Conservation (phyloP, 2,888 invertebrate genomes). For the Laothoe populi region DNA sequence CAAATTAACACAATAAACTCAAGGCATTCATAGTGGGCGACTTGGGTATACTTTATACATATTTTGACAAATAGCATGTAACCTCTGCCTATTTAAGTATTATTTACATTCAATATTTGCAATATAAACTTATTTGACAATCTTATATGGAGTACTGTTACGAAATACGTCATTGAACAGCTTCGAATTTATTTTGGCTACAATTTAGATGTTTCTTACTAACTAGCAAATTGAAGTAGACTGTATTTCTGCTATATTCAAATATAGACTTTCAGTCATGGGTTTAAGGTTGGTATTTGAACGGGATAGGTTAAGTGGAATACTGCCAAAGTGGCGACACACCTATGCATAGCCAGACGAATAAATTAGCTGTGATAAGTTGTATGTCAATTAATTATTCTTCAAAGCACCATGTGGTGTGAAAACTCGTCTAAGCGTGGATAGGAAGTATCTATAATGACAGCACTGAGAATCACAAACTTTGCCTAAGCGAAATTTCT, state of each 20-base stretch:
- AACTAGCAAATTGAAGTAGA: slow-evolving; percentile 43
- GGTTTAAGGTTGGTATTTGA: slow-evolving; percentile 44
- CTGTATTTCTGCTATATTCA: slow-evolving; percentile 52
- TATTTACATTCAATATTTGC: slow-evolving; percentile 36
- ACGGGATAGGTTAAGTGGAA: slow-evolving; percentile 54
- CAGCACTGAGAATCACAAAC: slow-evolving; percentile 44
- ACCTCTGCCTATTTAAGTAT: slow-evolving; percentile 27
- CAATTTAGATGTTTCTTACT: slow-evolving; percentile 72
- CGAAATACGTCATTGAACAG: slow-evolving; percentile 67
- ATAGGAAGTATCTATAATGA: slow-evolving; percentile 67
- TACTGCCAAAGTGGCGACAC: slow-evolving; percentile 78
- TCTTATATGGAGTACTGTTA: slow-evolving; percentile 55
- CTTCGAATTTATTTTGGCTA: slow-evolving; percentile 77
- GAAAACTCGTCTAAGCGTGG: slow-evolving; percentile 53
- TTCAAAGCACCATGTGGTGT: slow-evolving; percentile 82
- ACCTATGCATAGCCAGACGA: slow-evolving; percentile 77
- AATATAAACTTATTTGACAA: slow-evolving; percentile 50
- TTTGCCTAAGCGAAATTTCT: slow-evolving; percentile 23
- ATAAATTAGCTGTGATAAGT: slow-evolving; percentile 84
- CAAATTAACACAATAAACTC: slow-evolving; percentile 22
- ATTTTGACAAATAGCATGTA: slow-evolving; percentile 26
- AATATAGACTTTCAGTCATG: slow-evolving; percentile 42
- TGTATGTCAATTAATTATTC: slow-evolving; percentile 84
- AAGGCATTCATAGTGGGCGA: slow-evolving; percentile 24
- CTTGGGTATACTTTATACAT: slow-evolving; percentile 12